phyloP scores from a whole-genome alignment of 2,797 vertebrate genomes.

The Gobio occitaniae region DNA sequence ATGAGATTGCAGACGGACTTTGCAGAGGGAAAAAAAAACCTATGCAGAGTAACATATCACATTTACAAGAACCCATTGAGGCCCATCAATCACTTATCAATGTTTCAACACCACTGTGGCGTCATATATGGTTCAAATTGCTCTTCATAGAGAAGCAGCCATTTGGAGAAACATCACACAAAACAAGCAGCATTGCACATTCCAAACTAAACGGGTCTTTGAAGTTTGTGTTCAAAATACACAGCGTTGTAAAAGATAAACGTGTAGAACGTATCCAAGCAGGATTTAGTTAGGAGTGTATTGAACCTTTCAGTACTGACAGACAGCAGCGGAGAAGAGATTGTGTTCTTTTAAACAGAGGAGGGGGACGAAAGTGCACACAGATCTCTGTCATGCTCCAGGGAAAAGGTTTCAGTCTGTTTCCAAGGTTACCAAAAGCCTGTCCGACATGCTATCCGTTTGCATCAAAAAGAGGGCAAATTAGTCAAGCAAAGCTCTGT shows the following conservation, averaged over 20 bases:
- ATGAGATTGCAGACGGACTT: neutral
- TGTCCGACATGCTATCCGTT: constrained; percentile 80
- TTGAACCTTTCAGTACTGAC: constrained; percentile 73
- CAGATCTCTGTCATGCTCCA: constrained; percentile 79
- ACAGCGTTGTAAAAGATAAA: constrained; percentile 41
- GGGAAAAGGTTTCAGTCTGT: constrained; percentile 78
- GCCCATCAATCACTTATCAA: constrained; percentile 37
- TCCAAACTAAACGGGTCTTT: neutral
- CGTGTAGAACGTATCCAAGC: constrained; percentile 50
- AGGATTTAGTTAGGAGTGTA: constrained; percentile 70
- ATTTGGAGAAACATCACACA: constrained; percentile 24
- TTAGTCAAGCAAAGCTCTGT: constrained; percentile 76
- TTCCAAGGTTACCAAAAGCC: constrained; percentile 85
- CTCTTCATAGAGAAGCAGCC: constrained; percentile 1
- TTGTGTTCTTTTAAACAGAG: constrained; percentile 69
- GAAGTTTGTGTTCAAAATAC: constrained; percentile 50
- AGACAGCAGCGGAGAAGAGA: constrained; percentile 64
- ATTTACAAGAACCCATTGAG: constrained; percentile 34
- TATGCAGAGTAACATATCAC: constrained; percentile 12
- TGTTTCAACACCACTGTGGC: constrained; percentile 25
- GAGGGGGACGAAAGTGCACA: constrained; percentile 74
- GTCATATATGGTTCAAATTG: constrained; percentile 15
- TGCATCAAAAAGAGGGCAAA: constrained; percentile 79
- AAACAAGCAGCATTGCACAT: constrained; percentile 2
- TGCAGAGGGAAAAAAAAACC: neutral